Conservation (phyloP, 2,113 vertebrate species). For the Carassius gibelio region DNA sequence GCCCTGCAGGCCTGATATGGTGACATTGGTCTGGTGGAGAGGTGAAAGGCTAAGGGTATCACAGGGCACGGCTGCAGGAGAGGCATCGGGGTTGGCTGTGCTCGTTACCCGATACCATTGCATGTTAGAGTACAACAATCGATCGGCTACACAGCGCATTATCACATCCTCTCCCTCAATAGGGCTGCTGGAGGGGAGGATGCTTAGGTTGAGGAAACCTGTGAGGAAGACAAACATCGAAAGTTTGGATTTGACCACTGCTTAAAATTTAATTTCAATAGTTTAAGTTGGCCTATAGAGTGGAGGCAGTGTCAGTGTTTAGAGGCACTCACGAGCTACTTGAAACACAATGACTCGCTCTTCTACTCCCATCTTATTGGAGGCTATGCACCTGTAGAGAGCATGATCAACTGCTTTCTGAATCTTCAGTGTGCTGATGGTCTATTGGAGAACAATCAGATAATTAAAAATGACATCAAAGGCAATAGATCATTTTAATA, state of each 20-base stretch:
- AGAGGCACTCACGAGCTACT: conserved; percentile 85
- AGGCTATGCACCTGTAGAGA: conserved; percentile 85
- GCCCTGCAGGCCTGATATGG: conserved; percentile 67
- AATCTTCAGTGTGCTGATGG: conserved; percentile 87
- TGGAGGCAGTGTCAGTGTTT: background rate
- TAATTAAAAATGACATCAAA: background rate
- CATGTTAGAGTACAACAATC: conserved; percentile 82
- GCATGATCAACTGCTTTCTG: conserved; percentile 85
- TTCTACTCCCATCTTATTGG: conserved; percentile 84
- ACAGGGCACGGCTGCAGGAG: conserved; percentile 78
- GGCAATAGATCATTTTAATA: background rate
- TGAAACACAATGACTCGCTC: conserved; percentile 89
- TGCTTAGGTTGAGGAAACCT: conserved; percentile 87
- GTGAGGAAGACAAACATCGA: background rate
- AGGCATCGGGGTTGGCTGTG: conserved; percentile 51
- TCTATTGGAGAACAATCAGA: conserved; percentile 69
- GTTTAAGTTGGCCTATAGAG: background rate
- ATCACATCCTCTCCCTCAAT: conserved; percentile 84
- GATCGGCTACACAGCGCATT: conserved; percentile 85
- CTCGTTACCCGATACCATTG: conserved; percentile 84
- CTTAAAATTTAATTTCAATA: background rate
- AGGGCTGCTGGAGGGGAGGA: conserved; percentile 79
- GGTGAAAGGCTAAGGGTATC: conserved; percentile 76
- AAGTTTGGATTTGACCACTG: too few relatives aligned
- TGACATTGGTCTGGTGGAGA: conserved; percentile 67